phyloP scores from a whole-genome alignment of 2,888 invertebrate genomes.

The Aphidius colemani region DNA sequence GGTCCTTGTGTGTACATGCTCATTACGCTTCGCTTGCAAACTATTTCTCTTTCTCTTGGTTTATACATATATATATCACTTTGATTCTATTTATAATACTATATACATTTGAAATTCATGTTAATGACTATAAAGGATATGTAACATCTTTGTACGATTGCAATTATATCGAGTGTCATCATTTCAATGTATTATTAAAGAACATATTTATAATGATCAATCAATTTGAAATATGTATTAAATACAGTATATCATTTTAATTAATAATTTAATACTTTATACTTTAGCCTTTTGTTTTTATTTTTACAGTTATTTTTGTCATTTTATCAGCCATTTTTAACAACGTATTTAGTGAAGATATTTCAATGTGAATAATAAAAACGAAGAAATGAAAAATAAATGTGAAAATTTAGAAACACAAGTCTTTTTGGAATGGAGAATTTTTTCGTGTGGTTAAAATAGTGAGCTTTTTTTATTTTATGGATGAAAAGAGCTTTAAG shows the following conservation, averaged over 20 bases:
- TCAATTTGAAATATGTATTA: neutral
- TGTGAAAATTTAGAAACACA: constrained; percentile 16
- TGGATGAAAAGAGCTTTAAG: constrained; percentile 22
- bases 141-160: too few species aligned
- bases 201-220: neutral
- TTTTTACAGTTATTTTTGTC: too few species aligned
- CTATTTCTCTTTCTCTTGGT: neutral
- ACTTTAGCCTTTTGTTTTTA: too few species aligned
- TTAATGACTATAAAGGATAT: too few species aligned
- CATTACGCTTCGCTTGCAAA: constrained; percentile 14
- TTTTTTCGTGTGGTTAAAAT: too few species aligned
- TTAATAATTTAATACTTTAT: too few species aligned
- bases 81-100: too few species aligned
- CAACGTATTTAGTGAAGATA: neutral
- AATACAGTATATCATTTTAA: too few species aligned
- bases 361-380: constrained; percentile 45
- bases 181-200: neutral
- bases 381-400: constrained; percentile 21
- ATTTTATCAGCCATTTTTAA: too few species aligned
- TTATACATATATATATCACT: too few species aligned
- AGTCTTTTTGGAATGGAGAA: too few species aligned
- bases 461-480: neutral
- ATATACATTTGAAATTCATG: too few species aligned
- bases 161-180: neutral
- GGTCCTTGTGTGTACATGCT: constrained; percentile 13